Percentiles rank a stretch among this genome's conserved stretches.
phyloP scores from a whole-genome alignment of 1,140 invertebrate genomes.

The Aphaenogaster ashmeadi region DNA sequence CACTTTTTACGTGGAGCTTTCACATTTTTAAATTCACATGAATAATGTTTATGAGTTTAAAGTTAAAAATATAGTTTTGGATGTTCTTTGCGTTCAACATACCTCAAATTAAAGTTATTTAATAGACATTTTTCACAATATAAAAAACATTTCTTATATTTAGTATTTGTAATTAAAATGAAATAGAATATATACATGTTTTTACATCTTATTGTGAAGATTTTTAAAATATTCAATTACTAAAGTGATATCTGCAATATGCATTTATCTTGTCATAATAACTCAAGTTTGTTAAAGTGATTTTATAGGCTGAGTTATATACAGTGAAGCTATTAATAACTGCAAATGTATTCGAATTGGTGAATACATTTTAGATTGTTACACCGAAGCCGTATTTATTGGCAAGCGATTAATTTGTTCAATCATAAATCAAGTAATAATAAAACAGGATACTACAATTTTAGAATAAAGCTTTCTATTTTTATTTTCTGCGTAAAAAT shows the following conservation, averaged over 20 bases:
- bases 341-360: constrained; percentile 19
- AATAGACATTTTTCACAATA: neutral
- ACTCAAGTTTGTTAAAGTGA: neutral
- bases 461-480: neutral
- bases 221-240: neutral
- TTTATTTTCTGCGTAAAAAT: neutral
- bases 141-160: neutral
- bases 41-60: neutral
- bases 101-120: neutral
- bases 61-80: neutral
- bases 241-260: neutral
- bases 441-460: neutral
- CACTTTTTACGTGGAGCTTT: neutral
- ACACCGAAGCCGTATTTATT: neutral
- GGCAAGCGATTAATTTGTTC: neutral
- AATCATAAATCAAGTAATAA: constrained; percentile 35
- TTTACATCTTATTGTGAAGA: neutral
- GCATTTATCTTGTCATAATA: neutral
- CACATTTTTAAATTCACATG: neutral
- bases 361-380: neutral
- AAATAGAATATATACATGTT: neutral
- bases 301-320: neutral
- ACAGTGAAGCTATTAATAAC: neutral
- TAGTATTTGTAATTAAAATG: neutral
- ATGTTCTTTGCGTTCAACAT: neutral